Evolutionary conservation across 1,140 invertebrate genomes (phyloP), one percentile per base, ranked within the genome.

Genomic region (Adelges cooleyi): DNA sequence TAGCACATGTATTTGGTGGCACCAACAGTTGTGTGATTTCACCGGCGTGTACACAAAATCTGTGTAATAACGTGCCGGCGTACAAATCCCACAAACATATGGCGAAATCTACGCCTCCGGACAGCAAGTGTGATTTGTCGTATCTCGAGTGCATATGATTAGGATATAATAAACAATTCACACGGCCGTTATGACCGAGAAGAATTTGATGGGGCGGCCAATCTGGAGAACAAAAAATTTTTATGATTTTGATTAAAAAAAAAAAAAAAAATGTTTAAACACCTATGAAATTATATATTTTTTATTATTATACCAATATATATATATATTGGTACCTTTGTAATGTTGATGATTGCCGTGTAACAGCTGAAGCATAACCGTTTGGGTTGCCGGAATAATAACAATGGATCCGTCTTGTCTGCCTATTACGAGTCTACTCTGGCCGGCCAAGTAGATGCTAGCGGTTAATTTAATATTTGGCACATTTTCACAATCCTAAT

Each of bases 81-180:
- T 92, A 92, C 62, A 99, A 79, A 75, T 99, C 95, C 96, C 96
- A 99, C 0, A 99, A 77, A 71, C 92, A 95, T 4, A 99, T 92
- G 1, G 94, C 93, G 76, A 99, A 99, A 75, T 99, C 96, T 15
- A 95, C 89, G 2, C 94, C 94, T 18, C 96, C 96, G 0, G 94
- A 98, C 0, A 99, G 83, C 13, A 99, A 77, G 75, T 93, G 86
- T 4, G 86, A 80, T 66, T 90, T 85, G 72, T 99, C 94, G 67
- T 98, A 99, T 66, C 95, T 84, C n/a, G 82, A 77, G 72, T 95
- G 86, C 15, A 92, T 84, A 72, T 94, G 87, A 71, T 96, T 87
- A 11, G 96, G 96, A 74, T 98, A 98, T 0, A 98, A 75, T 2
- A 99, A 77, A 74, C 92, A 96, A 72, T 95, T 99, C 0, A 99